Conservation (phyloP, 2,888 invertebrate species). For the Athalia rosae region DNA sequence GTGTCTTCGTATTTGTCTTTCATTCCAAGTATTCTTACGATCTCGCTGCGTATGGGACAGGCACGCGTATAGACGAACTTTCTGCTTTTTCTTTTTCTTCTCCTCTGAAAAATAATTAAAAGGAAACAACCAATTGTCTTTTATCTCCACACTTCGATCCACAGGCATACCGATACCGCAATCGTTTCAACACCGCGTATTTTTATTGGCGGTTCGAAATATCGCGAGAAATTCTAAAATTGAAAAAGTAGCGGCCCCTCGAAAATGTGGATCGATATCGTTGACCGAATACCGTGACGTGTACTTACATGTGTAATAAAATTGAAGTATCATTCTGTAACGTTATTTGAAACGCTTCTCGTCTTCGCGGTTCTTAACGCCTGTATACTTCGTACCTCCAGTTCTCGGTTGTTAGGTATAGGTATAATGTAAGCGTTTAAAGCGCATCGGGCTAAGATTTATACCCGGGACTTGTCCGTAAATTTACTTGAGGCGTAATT, state of each 20-base stretch:
- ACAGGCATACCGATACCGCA: not conserved
- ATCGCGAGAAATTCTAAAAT: no score
- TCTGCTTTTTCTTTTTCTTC: slow-evolving; percentile 23
- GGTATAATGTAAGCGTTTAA: slow-evolving; percentile 53
- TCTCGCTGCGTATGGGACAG: slow-evolving; percentile 22
- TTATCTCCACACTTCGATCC: slow-evolving; percentile 18
- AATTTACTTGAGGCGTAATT: slow-evolving; percentile 55
- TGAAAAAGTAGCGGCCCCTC: no score
- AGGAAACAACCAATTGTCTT: slow-evolving; percentile 38
- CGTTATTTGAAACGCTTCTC: no score
- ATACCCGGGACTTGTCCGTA: slow-evolving; percentile 54
- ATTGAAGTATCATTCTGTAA: no score
- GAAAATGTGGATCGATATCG: no score
- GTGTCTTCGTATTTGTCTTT: slow-evolving; percentile 54
- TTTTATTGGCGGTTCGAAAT: no score
- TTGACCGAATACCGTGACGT: no score
- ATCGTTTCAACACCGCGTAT: not conserved
- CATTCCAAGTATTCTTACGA: slow-evolving; percentile 52
- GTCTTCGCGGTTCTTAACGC: no score
- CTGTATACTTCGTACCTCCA: no score
- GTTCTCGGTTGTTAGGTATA: slow-evolving; percentile 43
- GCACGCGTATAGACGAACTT: not conserved
- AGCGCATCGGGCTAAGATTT: slow-evolving; percentile 55
- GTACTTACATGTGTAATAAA: no score
- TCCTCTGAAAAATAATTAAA: slow-evolving; percentile 33